Evolutionary conservation across 2,113 vertebrate species (phyloP).

Genomic region (Cyprinodon brontotheroides): DNA sequence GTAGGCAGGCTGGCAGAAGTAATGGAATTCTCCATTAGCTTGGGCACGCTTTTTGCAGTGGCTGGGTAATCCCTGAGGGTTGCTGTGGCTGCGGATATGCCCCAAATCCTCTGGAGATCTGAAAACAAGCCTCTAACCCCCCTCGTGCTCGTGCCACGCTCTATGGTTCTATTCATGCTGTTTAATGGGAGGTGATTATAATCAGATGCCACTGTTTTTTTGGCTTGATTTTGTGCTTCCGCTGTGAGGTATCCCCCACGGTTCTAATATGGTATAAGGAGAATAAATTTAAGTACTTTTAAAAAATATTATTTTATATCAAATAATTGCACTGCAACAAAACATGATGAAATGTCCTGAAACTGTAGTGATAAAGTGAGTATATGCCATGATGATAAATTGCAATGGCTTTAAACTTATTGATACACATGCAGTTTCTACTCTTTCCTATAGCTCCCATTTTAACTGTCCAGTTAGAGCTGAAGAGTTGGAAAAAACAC

Average conservation of each 20-base stretch:
- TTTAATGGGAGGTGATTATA: constrained; percentile 16
- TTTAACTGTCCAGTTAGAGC: not conserved
- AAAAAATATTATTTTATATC: not conserved
- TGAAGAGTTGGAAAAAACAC: not conserved
- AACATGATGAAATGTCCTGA: not conserved
- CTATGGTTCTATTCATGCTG: constrained; percentile 7
- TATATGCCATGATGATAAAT: not conserved
- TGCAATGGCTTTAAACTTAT: not conserved
- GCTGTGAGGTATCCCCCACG: not conserved
- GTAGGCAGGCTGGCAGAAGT: constrained; percentile 53
- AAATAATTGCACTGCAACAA: not conserved
- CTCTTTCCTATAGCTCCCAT: not conserved
- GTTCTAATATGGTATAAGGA: not conserved
- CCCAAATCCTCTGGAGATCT: constrained; percentile 43
- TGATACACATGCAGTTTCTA: not conserved
- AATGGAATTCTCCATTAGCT: constrained; percentile 61
- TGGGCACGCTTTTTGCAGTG: constrained; percentile 27
- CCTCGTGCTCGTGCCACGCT: constrained; percentile 11
- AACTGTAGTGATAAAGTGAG: not conserved
- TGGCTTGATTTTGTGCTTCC: not conserved
- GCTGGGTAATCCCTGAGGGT: constrained; percentile 41
- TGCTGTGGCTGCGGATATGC: constrained; percentile 26
- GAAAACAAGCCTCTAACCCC: constrained; percentile 16
- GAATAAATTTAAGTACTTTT: not conserved
- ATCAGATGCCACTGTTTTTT: not conserved